Conservation (phyloP, 2,797 vertebrate species). For the Podargus strigoides region DNA sequence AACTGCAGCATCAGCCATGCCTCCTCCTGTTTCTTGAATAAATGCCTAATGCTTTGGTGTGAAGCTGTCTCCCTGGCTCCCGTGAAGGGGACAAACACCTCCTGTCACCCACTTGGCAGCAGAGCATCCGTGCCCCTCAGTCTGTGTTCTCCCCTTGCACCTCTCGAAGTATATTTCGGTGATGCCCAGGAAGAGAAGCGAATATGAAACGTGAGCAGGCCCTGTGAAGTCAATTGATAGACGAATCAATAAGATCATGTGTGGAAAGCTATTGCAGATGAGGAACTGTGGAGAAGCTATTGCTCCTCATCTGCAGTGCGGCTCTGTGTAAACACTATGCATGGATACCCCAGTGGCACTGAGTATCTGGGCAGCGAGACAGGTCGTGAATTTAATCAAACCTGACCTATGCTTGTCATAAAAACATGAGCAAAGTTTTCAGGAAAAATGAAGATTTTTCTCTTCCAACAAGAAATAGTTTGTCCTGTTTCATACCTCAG, state of each 20-base stretch:
- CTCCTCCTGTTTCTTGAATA: neutral
- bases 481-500: neutral
- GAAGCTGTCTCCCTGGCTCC: neutral
- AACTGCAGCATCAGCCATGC: neutral
- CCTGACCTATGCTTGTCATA: neutral
- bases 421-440: neutral
- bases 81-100: fast-evolving
- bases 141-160: no score
- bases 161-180: no score
- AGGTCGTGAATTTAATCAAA: neutral
- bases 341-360: neutral
- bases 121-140: neutral
- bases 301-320: no score
- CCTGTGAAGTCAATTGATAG: neutral
- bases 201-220: neutral
- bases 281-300: neutral
- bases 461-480: neutral
- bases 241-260: neutral
- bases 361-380: neutral
- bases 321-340: no score
- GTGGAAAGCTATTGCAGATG: neutral
- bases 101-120: neutral
- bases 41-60: fast-evolving
- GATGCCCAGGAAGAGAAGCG: fast-evolving
- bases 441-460: neutral